Base-by-base conservation (phyloP, 2,888 invertebrate genomes). In the Lithophane semibrunnea region DNA sequence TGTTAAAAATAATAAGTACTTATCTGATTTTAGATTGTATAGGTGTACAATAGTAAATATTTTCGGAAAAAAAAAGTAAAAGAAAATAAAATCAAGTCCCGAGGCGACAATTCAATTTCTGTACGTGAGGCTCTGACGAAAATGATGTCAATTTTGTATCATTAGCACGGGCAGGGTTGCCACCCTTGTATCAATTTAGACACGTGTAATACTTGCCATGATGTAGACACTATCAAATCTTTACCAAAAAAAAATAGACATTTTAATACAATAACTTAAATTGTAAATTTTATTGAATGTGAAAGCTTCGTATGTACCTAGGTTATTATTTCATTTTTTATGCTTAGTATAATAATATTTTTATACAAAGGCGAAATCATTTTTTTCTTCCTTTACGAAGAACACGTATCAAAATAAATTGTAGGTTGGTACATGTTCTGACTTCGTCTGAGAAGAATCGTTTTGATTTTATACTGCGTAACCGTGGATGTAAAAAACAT, bases 61-160 rank as follows among this genome's bases (percentile, higher is more conserved):
- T 74, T 71, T 64, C 12, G 2, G 29, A 61, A 61, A 70, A 71
- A 70, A 82, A 80, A 56, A 21, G 24, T 69, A 49, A 69, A 24
- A 68, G 65, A 84, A 83, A 75, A 84, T 79, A 76, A 75, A 84
- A 86, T 82, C 47, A 80, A 84, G 85, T 82, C 86, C 71, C 88
- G 75, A 80, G 79, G 88, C 80, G 87, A 82, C 88, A 91, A 92
- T 92, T 91, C 90, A 84, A 88, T 88, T 88, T 83, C 71, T 73
- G 75, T 80, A 85, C 89, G 90, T 90, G 89, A 90, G 88, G 87
- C 88, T 82, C 84, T 84, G 87, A 80, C 82, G 89, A 89, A 91
- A 92, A 93, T 93, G 90, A 92, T 90, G 90, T 91, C 92, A 93
- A 93, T 92, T 93, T 92, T 78, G 88, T 90, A 89, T 91, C 92